phyloP scores from a whole-genome alignment of 2,888 invertebrate genomes.

The Trissoscelio sp. region DNA sequence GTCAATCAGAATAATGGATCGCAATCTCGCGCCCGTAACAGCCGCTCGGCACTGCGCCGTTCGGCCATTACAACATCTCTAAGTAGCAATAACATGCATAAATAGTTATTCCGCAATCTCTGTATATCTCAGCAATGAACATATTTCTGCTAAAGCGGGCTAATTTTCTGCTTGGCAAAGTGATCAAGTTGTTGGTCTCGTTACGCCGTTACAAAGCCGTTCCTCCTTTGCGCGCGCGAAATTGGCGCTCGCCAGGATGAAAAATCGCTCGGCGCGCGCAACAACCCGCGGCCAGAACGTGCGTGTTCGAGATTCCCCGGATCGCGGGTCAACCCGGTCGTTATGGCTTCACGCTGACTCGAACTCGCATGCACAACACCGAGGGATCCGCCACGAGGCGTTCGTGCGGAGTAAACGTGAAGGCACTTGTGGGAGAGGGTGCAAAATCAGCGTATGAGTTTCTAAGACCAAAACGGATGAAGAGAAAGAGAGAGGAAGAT shows the following conservation, averaged over 20 bases:
- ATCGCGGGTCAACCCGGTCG: conserved; percentile 78
- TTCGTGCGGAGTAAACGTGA: conserved; percentile 79
- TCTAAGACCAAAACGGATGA: conserved; percentile 51
- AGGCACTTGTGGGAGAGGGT: conserved; percentile 68
- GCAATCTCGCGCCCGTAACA: conserved; percentile 57
- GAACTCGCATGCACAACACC: conserved; percentile 75
- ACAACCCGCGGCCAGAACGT: conserved; percentile 76
- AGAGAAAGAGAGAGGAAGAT: conserved; percentile 40
- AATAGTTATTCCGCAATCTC: conserved; percentile 53
- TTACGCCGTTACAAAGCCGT: conserved; percentile 60
- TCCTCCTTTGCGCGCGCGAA: conserved; percentile 37
- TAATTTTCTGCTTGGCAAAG: conserved; percentile 66
- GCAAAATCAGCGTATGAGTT: conserved; percentile 67
- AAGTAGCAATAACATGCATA: conserved; percentile 61
- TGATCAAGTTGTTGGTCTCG: conserved; percentile 66
- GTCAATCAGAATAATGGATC: conserved; percentile 58
- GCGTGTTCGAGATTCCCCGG: conserved; percentile 74
- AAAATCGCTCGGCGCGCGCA: conserved; percentile 67
- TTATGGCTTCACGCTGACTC: conserved; percentile 82
- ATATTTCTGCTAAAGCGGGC: conserved; percentile 52
- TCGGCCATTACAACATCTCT: conserved; percentile 53
- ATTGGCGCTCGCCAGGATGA: conserved; percentile 54
- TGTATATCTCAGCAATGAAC: conserved; percentile 42
- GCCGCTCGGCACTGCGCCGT: conserved; percentile 18
- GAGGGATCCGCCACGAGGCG: conserved; percentile 77